These are phyloP conservation scores for Nerophis ophidion DNA, from an alignment of 2,113 vertebrate species.

Conservation along the genomic window DNA sequence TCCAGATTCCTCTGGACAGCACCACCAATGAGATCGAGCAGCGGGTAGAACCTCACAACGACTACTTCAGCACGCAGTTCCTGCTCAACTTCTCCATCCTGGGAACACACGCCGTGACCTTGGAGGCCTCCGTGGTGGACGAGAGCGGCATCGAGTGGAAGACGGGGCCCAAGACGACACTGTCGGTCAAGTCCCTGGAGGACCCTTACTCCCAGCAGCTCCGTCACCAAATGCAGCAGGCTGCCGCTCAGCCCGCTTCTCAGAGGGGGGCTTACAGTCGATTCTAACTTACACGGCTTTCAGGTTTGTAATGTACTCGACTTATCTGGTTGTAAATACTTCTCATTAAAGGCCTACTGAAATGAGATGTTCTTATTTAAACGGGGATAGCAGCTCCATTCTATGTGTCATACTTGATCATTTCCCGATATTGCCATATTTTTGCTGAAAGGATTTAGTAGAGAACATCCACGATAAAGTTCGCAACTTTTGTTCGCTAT, in stretches of 20 bases:
- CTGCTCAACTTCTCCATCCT: constrained; percentile 88
- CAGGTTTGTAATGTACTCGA: not conserved
- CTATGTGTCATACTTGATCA: too few species aligned
- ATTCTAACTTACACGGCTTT: constrained; percentile 34
- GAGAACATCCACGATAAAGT: too few species aligned
- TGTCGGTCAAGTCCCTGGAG: constrained; percentile 90
- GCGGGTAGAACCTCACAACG: constrained; percentile 93
- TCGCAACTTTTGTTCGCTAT: too few species aligned
- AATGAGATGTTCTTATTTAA: too few species aligned
- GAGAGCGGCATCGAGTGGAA: constrained; percentile 89
- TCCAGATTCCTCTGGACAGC: constrained; percentile 81
- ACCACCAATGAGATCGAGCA: constrained; percentile 94
- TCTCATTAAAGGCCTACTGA: too few species aligned
- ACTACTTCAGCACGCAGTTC: constrained; percentile 99
- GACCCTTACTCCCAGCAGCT: constrained; percentile 92
- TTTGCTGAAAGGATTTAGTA: too few species aligned
- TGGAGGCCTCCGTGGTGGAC: constrained; percentile 93
- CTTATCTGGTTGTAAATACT: constrained; percentile 30
- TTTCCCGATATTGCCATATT: too few species aligned
- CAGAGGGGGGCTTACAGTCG: constrained; percentile 56
- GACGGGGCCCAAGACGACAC: constrained; percentile 86
- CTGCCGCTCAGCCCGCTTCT: constrained; percentile 43
- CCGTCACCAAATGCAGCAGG: constrained; percentile 78
- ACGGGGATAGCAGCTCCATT: too few species aligned
- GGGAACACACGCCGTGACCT: constrained; percentile 87